Conservation (phyloP, 2,888 invertebrate genomes). For the Iselma pallidipennis region DNA sequence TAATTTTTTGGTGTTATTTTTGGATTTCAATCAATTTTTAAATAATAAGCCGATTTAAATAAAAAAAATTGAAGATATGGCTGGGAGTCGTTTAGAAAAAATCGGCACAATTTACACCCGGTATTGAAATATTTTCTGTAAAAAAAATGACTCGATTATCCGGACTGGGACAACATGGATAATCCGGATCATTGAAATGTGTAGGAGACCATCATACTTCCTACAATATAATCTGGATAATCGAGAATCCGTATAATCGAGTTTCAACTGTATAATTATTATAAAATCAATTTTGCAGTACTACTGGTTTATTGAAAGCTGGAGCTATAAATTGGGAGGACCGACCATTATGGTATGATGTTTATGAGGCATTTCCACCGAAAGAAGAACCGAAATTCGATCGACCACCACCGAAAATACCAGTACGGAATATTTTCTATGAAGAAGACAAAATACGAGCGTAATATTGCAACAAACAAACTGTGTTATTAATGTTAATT, state of each 20-base stretch:
- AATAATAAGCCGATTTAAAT: not conserved
- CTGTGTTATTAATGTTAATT: not conserved
- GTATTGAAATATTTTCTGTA: no score
- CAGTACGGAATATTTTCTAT: conserved; percentile 76
- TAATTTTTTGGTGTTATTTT: not conserved
- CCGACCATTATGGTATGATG: conserved; percentile 90
- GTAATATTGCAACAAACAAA: conserved; percentile 58
- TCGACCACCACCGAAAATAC: conserved; percentile 64
- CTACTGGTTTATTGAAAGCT: conserved; percentile 75
- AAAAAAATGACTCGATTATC: no score
- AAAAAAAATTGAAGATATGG: conserved; percentile 26
- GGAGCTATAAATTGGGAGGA: conserved; percentile 82
- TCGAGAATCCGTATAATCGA: no score
- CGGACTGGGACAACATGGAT: no score
- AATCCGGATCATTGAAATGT: no score
- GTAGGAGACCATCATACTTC: no score
- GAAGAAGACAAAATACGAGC: conserved; percentile 82
- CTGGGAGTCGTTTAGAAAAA: conserved; percentile 64
- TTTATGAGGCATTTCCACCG: conserved; percentile 91
- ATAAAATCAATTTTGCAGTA: conserved; percentile 60
- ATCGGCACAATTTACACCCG: conserved; percentile 74
- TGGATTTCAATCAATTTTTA: not conserved
- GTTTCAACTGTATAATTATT: no score
- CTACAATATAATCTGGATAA: no score
- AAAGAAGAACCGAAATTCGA: conserved; percentile 78